Evolutionary conservation across 1,140 invertebrate genomes (phyloP).

Genomic region (Caligus rogercresseyi): DNA sequence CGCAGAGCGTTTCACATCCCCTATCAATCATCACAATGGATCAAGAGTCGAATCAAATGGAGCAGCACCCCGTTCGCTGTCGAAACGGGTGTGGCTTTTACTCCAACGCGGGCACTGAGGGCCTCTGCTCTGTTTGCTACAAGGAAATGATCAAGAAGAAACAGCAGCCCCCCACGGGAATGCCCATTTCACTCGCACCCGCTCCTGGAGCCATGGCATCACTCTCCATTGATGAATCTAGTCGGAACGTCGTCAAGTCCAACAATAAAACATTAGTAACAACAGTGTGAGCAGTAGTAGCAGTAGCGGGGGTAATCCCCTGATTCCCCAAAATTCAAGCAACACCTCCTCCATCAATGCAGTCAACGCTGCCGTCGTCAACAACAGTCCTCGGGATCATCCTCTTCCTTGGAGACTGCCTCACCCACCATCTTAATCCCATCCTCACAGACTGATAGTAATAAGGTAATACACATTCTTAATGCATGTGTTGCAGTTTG

Average conservation of each 20-base stretch:
- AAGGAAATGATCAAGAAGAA: constrained; percentile 90
- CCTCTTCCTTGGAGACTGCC: constrained; percentile 18
- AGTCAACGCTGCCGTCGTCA: constrained; percentile 10
- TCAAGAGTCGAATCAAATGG: constrained; percentile 83
- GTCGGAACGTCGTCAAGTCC: not conserved
- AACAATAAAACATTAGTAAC: not conserved
- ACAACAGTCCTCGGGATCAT: constrained; percentile 1
- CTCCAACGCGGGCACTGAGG: constrained; percentile 86
- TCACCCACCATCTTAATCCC: constrained; percentile 18
- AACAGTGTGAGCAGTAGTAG: not conserved
- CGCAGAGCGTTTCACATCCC: constrained; percentile 22
- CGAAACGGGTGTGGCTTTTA: constrained; percentile 96
- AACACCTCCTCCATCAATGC: constrained; percentile 20
- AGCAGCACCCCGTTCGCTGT: constrained; percentile 55
- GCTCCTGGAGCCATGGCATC: constrained; percentile 16
- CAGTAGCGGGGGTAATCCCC: constrained; percentile 19
- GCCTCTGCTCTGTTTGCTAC: constrained; percentile 94
- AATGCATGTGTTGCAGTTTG: too few species aligned
- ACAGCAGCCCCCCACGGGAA: constrained; percentile 51
- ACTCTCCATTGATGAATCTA: constrained; percentile 19
- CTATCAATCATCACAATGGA: too few species aligned
- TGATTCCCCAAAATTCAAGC: constrained; percentile 12
- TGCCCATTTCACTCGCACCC: constrained; percentile 16
- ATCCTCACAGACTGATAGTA: constrained; percentile 11
- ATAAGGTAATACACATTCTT: too few species aligned